A percentile compares a stretch with the other conserved stretches of the same genome.
phyloP scores from a whole-genome alignment of 2,797 vertebrate species.

The Oceanodroma leucorhoa region DNA sequence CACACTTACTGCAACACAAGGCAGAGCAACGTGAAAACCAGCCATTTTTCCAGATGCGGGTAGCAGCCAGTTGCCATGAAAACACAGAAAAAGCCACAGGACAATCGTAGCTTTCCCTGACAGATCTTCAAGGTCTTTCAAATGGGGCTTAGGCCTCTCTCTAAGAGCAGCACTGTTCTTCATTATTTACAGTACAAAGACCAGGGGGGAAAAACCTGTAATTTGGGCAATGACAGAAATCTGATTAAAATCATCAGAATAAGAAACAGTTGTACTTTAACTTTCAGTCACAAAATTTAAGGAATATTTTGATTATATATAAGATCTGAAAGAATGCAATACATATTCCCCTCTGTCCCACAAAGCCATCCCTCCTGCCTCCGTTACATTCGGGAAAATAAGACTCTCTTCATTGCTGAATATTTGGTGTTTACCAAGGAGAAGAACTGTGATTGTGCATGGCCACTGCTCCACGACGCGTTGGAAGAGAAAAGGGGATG shows the following conservation, averaged over 20 bases:
- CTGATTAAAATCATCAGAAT: background rate
- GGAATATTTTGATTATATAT: background rate
- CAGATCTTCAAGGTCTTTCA: background rate
- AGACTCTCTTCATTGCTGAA: background rate
- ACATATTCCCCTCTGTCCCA: background rate
- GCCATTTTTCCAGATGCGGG: background rate
- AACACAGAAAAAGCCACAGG: background rate
- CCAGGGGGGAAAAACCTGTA: background rate
- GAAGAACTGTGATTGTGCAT: background rate
- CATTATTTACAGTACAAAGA: background rate
- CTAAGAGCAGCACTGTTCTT: background rate
- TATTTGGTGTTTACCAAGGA: background rate
- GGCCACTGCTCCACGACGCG: background rate
- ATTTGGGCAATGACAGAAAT: background rate
- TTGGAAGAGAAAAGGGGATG: background rate
- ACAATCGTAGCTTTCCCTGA: background rate
- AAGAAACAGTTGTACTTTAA: background rate
- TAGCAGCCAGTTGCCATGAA: background rate
- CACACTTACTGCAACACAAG: background rate
- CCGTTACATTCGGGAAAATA: background rate
- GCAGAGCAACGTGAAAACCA: background rate
- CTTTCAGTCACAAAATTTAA: background rate
- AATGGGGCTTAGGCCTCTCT: background rate
- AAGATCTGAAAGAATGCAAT: background rate
- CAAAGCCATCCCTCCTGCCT: background rate